These are phyloP conservation scores for Clusia tigrina DNA, from an alignment of 2,888 invertebrate species.

Conservation along the genomic window DNA sequence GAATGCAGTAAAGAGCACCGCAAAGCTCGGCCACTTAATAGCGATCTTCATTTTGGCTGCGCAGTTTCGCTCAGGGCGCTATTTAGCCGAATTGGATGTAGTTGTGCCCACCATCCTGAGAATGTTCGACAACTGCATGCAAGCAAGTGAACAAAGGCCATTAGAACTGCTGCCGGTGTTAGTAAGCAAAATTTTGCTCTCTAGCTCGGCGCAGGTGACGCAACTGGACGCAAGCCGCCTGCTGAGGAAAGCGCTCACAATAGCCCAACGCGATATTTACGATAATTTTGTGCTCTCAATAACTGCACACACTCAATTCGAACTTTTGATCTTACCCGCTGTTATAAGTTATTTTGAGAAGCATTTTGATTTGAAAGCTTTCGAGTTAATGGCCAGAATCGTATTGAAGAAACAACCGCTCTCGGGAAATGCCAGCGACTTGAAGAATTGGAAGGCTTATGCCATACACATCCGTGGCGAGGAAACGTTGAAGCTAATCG, in stretches of 20 bases:
- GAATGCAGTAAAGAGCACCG: slow-evolving; percentile 33
- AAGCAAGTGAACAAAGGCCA: slow-evolving; percentile 22
- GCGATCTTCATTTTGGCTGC: slow-evolving; percentile 71
- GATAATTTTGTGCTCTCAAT: slow-evolving; percentile 74
- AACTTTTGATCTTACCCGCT: slow-evolving; percentile 75
- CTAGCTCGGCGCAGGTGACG: slow-evolving; percentile 71
- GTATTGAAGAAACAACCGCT: slow-evolving; percentile 73
- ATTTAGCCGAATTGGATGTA: slow-evolving; percentile 69
- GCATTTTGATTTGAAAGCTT: slow-evolving; percentile 67
- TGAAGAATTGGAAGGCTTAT: slow-evolving; percentile 74
- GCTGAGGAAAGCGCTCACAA: slow-evolving; percentile 70
- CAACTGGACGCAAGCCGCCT: slow-evolving; percentile 79
- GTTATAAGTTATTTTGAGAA: slow-evolving; percentile 71
- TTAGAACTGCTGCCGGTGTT: slow-evolving; percentile 54
- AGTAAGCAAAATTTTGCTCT: slow-evolving; percentile 69
- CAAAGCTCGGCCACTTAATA: slow-evolving; percentile 65
- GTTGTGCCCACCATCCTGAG: slow-evolving; percentile 68
- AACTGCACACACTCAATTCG: slow-evolving; percentile 74
- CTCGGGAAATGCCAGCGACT: slow-evolving; percentile 69
- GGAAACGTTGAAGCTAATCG: slow-evolving; percentile 49
- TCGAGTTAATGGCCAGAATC: slow-evolving; percentile 73
- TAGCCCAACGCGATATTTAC: slow-evolving; percentile 69
- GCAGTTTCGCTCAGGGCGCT: slow-evolving; percentile 72
- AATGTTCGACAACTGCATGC: slow-evolving; percentile 41
- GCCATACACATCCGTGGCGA: slow-evolving; percentile 68